These are phyloP conservation scores for Microplitis demolitor DNA, from an alignment of 1,140 invertebrate species.

Conservation along the genomic window DNA sequence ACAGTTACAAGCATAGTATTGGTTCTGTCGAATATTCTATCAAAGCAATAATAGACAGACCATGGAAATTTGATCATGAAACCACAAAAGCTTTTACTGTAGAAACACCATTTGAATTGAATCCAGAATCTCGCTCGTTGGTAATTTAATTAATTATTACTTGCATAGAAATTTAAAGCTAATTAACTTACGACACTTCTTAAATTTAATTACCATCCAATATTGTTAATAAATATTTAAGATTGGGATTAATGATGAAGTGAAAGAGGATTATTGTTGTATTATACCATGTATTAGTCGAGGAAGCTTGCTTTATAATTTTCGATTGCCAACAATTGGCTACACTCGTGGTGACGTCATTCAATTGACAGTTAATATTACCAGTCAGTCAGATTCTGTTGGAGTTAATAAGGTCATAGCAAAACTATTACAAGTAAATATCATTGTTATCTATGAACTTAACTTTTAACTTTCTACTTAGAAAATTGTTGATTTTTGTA, in stretches of 20 bases:
- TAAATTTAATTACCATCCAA: background rate
- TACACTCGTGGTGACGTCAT: conserved; percentile 70
- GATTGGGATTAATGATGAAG: conserved; percentile 36
- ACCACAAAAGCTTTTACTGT: conserved; percentile 63
- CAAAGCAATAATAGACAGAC: conserved; percentile 64
- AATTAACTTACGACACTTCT: background rate
- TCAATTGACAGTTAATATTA: conserved; percentile 64
- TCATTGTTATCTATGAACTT: background rate
- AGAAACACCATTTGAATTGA: conserved; percentile 32
- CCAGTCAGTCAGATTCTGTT: conserved; percentile 66
- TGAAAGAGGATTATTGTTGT: conserved; percentile 68
- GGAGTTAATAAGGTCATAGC: conserved; percentile 64
- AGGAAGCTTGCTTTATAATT: conserved; percentile 62
- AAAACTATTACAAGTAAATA: conserved; percentile 66
- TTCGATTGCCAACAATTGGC: conserved; percentile 64
- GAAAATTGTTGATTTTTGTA: background rate
- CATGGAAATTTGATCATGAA: conserved; percentile 64
- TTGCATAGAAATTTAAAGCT: conserved; percentile 5
- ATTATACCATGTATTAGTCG: conserved; percentile 60
- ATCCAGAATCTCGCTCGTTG: background rate
- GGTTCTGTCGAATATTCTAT: conserved; percentile 64
- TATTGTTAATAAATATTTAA: background rate
- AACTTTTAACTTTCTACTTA: background rate
- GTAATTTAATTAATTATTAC: conserved; percentile 23
- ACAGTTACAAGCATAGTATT: conserved; percentile 64